Conservation (phyloP, 2,888 invertebrate species). For the Capitulum mitella region DNA sequence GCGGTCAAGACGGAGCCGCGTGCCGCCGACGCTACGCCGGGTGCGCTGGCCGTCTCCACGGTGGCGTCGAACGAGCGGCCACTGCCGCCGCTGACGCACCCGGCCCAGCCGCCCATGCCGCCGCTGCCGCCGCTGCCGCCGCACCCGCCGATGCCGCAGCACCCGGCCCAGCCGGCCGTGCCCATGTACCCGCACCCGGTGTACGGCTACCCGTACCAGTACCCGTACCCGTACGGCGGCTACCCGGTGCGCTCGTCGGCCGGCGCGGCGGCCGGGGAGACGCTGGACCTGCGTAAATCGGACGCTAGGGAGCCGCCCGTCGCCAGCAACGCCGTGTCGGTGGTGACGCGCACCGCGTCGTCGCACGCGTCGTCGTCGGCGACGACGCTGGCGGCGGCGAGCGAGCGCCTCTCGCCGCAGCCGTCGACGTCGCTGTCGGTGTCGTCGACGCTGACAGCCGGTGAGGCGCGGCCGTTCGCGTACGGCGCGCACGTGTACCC, state of each 20-base stretch:
- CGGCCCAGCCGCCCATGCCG: background rate
- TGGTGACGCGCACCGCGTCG: background rate
- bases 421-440: background rate
- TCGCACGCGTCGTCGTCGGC: background rate
- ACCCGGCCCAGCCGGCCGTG: background rate
- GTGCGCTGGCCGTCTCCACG: background rate
- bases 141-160: background rate
- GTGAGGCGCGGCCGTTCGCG: background rate
- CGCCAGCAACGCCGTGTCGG: conserved; percentile 1
- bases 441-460: background rate
- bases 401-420: background rate
- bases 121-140: background rate
- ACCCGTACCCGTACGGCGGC: background rate
- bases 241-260: background rate
- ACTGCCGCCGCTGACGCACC: background rate
- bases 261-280: background rate
- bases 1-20: background rate
- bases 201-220: conserved; percentile 8
- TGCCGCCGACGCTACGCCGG: background rate
- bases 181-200: background rate
- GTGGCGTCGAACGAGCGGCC: background rate
- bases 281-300: background rate
- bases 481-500: background rate
- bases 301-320: background rate
- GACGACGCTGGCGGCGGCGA: background rate